Evolutionary conservation across 2,113 vertebrate species (phyloP), one percentile per base, ranked within the genome.

Genomic region (Chrysochloris asiatica): DNA sequence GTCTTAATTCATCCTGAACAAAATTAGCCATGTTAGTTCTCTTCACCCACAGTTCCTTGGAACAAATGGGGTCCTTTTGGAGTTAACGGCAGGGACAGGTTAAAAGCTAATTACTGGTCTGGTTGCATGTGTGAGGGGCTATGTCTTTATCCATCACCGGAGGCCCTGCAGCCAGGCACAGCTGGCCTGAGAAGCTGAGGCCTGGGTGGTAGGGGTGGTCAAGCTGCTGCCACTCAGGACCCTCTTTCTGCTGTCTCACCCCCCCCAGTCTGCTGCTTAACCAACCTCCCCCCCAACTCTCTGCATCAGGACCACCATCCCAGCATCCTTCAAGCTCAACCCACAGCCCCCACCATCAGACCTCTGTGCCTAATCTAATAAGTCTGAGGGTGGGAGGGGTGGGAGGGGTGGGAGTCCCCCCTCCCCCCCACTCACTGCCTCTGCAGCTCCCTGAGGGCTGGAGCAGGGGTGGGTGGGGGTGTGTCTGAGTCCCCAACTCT

Each of bases 1-100:
- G 97, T 95, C 96, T 97, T 97, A 97, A 97, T 98, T 97, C 97
- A 97, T 97, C 97, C 96, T 94, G 95, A 96, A 94, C 95, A 96
- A 97, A 97, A 97, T 76, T 94, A 97, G 96, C 97, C 92, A 21
- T 63, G 97, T 96, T 95, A 94, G 96, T 93, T 93, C 94, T 95
- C 95, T 96, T 90, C 91, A 54, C 96, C 67, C 93, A 93, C 95
- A 93, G 96, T 92, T 96, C 96, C 94, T 95, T 77, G 96, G 97
- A 97, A 97, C 96, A 97, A 97, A 97, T 94, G 96, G 97, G 93
- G 95, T 96, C 96, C 97, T 97, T 95, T 97, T 79, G 59, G 93
- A 95, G 97, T 96, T 96, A 97, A 97, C 95, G 93, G 96, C 94
- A 52, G 96, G 96, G 96, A 96, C 97, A 95, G 97, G 97, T 97